Conservation (phyloP, 2,113 vertebrate species). For the Falco punctatus region DNA sequence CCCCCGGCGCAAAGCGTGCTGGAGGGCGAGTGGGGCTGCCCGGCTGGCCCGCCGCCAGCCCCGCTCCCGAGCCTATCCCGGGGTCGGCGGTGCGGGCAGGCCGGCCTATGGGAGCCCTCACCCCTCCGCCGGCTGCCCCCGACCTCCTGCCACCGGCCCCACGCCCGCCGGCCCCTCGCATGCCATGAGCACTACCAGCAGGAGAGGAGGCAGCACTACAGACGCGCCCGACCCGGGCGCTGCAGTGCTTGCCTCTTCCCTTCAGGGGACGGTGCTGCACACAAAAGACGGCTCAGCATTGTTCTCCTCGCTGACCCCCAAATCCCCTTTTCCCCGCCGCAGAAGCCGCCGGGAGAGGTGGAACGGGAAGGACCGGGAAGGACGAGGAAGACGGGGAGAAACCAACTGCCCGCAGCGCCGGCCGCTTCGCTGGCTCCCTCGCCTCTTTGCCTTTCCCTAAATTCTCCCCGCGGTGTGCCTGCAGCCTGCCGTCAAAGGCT, state of each 20-base stretch:
- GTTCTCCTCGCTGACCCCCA: conserved; percentile 53
- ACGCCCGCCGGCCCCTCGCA: not conserved
- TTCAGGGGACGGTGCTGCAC: conserved; percentile 45
- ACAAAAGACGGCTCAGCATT: conserved; percentile 41
- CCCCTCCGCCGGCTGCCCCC: conserved; percentile 5
- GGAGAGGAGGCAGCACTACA: conserved; percentile 59
- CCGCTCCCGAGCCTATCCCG: conserved; percentile 23
- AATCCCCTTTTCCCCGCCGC: not conserved
- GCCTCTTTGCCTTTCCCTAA: not conserved
- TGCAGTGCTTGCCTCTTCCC: conserved; percentile 15
- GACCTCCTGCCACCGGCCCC: not conserved
- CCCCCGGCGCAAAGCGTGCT: not conserved
- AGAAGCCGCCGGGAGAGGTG: not conserved
- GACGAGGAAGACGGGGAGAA: not conserved
- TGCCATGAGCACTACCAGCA: conserved; percentile 58
- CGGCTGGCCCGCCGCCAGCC: conserved; percentile 53
- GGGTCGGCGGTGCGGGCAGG: conserved; percentile 13
- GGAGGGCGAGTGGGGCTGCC: conserved; percentile 2
- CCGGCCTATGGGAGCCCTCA: conserved; percentile 13
- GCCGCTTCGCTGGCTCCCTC: not conserved
- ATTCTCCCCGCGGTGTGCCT: not conserved
- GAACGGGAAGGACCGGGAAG: not conserved
- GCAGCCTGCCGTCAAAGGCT: not conserved
- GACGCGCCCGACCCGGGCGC: not conserved
- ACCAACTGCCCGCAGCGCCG: not conserved